Percentiles rank a stretch among this genome's conserved stretches.
Conservation (phyloP, 2,113 vertebrate species). For the Perccottus glenii region DNA sequence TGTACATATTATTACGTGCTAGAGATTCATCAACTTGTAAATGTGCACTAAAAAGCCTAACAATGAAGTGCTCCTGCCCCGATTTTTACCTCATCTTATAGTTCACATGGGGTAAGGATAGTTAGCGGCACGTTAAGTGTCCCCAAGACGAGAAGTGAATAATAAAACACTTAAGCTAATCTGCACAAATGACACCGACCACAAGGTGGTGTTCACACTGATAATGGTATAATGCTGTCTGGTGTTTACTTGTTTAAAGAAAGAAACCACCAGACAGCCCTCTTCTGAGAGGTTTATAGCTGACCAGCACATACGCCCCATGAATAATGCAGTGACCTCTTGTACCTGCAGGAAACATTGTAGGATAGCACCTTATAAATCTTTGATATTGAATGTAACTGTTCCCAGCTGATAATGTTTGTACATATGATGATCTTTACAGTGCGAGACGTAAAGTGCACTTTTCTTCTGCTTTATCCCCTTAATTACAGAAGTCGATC, state of each 20-base stretch:
- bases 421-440: constrained; percentile 74
- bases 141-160: constrained; percentile 23
- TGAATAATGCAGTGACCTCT: constrained; percentile 57
- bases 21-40: constrained; percentile 42
- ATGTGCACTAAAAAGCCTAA: constrained; percentile 54
- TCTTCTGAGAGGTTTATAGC: constrained; percentile 27
- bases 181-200: constrained; percentile 14
- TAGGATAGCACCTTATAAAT: constrained; percentile 88
- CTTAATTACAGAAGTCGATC: constrained; percentile 49
- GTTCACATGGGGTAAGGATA: constrained; percentile 20
- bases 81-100: constrained; percentile 52
- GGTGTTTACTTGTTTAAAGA: constrained; percentile 38
- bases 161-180: constrained; percentile 3
- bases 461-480: constrained; percentile 74
- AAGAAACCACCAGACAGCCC: constrained; percentile 20
- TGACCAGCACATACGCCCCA: constrained; percentile 56
- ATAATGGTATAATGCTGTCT: not conserved
- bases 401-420: constrained; percentile 74
- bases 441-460: constrained; percentile 81
- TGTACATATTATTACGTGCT: constrained; percentile 62
- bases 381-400: constrained; percentile 79
- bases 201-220: constrained; percentile 10
- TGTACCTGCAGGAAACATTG: constrained; percentile 66
- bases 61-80: constrained; percentile 34
- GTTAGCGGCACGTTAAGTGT: constrained; percentile 18